These are phyloP conservation scores for Sterrhoptilus dennistouni DNA, from an alignment of 2,113 vertebrate species.

Conservation along the genomic window DNA sequence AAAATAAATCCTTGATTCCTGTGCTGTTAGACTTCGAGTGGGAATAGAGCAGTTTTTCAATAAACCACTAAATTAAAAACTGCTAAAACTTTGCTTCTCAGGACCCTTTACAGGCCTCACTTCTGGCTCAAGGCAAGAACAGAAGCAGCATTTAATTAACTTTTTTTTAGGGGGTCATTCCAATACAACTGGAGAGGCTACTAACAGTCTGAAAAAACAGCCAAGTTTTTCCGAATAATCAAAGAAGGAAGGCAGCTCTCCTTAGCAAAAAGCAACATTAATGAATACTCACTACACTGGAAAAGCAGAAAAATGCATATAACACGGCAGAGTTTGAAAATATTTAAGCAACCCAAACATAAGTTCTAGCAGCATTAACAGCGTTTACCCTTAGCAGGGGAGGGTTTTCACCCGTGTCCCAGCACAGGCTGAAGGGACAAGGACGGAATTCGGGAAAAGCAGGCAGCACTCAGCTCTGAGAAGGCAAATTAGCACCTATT, in stretches of 20 bases:
- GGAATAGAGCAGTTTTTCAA: not conserved
- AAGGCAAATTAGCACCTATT: not conserved
- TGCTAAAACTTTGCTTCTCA: not conserved
- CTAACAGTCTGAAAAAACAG: not conserved
- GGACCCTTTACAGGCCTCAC: not conserved
- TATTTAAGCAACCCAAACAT: not conserved
- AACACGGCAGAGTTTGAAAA: not conserved
- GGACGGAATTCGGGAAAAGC: not conserved
- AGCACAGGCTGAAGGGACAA: not conserved
- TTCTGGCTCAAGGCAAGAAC: not conserved
- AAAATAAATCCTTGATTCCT: not conserved
- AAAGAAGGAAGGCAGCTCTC: not conserved
- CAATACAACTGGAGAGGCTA: not conserved
- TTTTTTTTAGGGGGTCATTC: not conserved
- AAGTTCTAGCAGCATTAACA: not conserved
- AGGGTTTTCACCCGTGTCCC: accelerated
- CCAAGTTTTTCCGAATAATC: not conserved
- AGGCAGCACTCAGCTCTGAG: not conserved
- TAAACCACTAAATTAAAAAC: not conserved
- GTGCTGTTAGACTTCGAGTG: not conserved
- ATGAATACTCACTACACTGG: not conserved
- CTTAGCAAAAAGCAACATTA: not conserved
- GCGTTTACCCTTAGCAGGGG: not conserved
- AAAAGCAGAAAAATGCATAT: not conserved
- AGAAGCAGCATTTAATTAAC: not conserved